Conservation (phyloP, 2,113 vertebrate genomes). For the Poeciliopsis turrubarensis region DNA sequence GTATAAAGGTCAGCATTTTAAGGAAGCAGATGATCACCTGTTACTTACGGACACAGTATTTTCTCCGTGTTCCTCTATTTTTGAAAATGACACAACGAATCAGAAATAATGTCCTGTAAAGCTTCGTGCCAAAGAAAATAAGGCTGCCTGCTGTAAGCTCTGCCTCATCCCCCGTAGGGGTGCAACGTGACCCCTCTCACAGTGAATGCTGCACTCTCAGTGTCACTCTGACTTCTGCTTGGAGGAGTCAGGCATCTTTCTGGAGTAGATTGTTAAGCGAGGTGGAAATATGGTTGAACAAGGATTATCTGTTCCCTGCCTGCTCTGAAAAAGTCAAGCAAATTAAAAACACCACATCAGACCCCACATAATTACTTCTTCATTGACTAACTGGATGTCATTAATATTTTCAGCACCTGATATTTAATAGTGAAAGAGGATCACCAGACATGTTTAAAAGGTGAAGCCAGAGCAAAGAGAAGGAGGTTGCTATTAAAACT, state of each 20-base stretch:
- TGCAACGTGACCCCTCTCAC: constrained; percentile 63
- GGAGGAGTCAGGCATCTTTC: constrained; percentile 59
- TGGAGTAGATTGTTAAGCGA: constrained; percentile 64
- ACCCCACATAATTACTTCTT: constrained; percentile 60
- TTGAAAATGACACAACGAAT: constrained; percentile 12
- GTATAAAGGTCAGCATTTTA: too few species aligned
- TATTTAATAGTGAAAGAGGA: not conserved
- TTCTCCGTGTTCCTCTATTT: not conserved
- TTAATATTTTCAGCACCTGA: constrained; percentile 33
- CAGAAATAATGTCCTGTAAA: constrained; percentile 34
- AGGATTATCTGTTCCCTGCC: constrained; percentile 69
- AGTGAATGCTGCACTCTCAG: constrained; percentile 54
- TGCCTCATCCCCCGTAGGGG: constrained; percentile 33
- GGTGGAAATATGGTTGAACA: constrained; percentile 52
- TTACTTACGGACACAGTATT: not conserved
- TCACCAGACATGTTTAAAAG: not conserved
- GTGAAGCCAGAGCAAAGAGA: not conserved
- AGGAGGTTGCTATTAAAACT: not conserved
- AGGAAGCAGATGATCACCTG: too few species aligned
- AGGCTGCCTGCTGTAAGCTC: constrained; percentile 16
- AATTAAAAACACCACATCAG: constrained; percentile 58
- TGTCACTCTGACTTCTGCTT: constrained; percentile 72
- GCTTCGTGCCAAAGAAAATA: constrained; percentile 20
- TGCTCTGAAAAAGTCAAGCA: constrained; percentile 52
- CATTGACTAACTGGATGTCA: constrained; percentile 24